phyloP scores from a whole-genome alignment of 2,113 vertebrate genomes.

The Silurus asotus region DNA sequence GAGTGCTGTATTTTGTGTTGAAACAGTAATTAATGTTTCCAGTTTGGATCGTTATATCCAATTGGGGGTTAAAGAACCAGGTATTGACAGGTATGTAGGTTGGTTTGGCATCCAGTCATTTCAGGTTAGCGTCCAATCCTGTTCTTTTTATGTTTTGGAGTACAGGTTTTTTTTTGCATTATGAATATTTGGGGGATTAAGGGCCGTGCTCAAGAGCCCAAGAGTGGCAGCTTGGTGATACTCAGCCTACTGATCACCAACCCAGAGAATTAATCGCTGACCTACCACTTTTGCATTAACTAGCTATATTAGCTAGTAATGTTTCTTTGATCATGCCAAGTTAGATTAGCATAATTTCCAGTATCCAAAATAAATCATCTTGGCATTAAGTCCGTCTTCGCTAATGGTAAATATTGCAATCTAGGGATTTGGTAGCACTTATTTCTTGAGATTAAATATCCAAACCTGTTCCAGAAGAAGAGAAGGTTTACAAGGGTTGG shows the following conservation, averaged over 20 bases:
- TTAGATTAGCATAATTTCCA: neutral
- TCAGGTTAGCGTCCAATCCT: neutral
- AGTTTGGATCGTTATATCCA: neutral
- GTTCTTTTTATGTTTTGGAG: neutral
- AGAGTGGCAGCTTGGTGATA: too few relatives aligned
- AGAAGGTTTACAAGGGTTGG: too few relatives aligned
- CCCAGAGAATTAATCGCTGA: too few relatives aligned
- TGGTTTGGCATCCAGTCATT: neutral
- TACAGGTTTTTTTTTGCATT: too few relatives aligned
- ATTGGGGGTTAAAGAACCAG: neutral
- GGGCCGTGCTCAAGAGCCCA: too few relatives aligned
- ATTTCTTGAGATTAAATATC: too few relatives aligned
- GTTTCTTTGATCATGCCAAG: neutral
- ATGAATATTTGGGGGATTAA: too few relatives aligned
- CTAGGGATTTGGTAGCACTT: too few relatives aligned
- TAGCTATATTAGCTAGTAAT: neutral
- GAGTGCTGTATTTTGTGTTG: neutral
- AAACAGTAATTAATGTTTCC: neutral
- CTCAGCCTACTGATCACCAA: too few relatives aligned
- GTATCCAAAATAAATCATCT: neutral
- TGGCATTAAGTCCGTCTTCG: too few relatives aligned
- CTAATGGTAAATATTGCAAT: neutral
- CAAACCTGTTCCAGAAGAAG: too few relatives aligned
- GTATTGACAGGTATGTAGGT: neutral
- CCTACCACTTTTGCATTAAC: neutral